Evolutionary conservation across 2,888 invertebrate species (phyloP), one percentile per base, ranked within the genome.

Genomic region (Limenitis camilla): DNA sequence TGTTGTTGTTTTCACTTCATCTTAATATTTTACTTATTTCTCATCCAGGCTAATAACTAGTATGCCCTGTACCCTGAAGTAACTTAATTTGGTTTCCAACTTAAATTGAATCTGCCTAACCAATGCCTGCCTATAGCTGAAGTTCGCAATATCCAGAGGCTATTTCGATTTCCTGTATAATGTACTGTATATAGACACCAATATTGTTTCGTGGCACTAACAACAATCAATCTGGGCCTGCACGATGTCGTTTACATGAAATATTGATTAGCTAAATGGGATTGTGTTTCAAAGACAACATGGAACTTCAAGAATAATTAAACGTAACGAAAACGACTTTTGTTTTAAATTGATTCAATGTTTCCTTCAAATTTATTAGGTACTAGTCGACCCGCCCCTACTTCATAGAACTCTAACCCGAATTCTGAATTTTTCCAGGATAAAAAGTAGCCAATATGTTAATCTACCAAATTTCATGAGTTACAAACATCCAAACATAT

Each of bases 221-320:
- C 43, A 49, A 47, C 49, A 68, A 69, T 68, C 67, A 62, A 58
- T 67, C 68, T 67, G 51, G 53, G 61, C 49, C 61, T 60, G 73
- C 73, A 74, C 60, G 67, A 55, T 43, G 39, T 43, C 41, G 48
- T 46, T 42, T 40, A 43, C 46, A 45, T 32, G 43, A 64, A 68
- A 64, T 63, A 61, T 63, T 59, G 53, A 61, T 45, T 52, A 30
- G 28, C 27, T 31, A 31, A 4, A 10, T 31, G n/a, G n/a, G 31
- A 39, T 32, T 30, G 27, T 29, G 28, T 38, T 32, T 35, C 11
- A 33, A 29, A 30, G 10, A 28, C 29, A 45, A 45, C 36, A 45
- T 45, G 28, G 33, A 33, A 11, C 29, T 45, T 45, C 35, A 29
- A 36, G 29, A 45, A 45, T 29, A 45, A 45, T 45, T 45, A 45